Percentiles rank a stretch among this genome's conserved stretches.
Conservation (phyloP, 2,797 vertebrate species). For the Erithacus rubecula region DNA sequence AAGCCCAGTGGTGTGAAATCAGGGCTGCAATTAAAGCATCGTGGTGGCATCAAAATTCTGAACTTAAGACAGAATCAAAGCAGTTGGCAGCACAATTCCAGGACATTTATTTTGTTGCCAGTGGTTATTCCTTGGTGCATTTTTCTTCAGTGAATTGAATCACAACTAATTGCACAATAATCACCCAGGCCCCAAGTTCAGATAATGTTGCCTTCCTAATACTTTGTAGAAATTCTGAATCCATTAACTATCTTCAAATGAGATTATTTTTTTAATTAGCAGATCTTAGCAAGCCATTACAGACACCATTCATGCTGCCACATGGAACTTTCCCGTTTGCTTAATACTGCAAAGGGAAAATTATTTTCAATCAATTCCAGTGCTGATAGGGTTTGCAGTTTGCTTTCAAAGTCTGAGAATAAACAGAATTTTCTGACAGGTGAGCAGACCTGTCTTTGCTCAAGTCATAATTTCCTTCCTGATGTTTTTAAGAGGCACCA, state of each 20-base stretch:
- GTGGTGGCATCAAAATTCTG: constrained; percentile 21
- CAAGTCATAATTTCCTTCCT: background rate
- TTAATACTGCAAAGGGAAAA: constrained; percentile 49
- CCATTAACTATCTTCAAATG: constrained; percentile 75
- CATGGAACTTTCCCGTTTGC: constrained; percentile 54
- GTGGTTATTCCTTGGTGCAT: constrained; percentile 66
- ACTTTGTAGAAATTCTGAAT: constrained; percentile 69
- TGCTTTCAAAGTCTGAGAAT: background rate
- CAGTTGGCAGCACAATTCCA: constrained; percentile 50
- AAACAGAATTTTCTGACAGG: background rate
- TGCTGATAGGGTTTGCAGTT: constrained; percentile 4
- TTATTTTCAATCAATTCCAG: constrained; percentile 55
- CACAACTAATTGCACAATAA: constrained; percentile 77
- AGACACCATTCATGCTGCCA: constrained; percentile 47
- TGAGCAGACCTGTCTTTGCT: background rate
- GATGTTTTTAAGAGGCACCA: background rate
- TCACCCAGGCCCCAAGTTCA: constrained; percentile 69
- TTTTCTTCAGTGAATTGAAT: constrained; percentile 75
- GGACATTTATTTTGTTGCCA: constrained; percentile 60
- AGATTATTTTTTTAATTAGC: constrained; percentile 74
- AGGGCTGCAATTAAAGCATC: background rate
- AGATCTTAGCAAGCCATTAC: constrained; percentile 72
- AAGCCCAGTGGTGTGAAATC: background rate
- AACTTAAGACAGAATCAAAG: constrained; percentile 41
- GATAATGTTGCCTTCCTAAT: constrained; percentile 68